These are phyloP conservation scores for Melanogrammus aeglefinus DNA, from an alignment of 2,797 vertebrate species.

Conservation along the genomic window DNA sequence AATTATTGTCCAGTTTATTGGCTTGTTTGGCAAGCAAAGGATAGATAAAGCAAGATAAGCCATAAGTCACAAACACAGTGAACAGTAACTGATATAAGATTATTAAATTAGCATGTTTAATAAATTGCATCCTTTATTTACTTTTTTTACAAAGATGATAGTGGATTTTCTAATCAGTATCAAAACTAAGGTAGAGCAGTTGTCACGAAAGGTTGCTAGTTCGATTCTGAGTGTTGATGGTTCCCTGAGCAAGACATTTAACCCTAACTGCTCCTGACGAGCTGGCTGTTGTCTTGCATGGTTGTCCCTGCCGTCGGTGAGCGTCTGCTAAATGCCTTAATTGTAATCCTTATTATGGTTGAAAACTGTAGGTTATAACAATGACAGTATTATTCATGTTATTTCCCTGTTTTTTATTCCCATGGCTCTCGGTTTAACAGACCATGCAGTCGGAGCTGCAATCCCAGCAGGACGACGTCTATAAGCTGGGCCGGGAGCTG, in stretches of 20 bases:
- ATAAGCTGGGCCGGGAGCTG: slow-evolving; percentile 80
- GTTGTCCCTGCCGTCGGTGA: too few relatives aligned
- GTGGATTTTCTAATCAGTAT: background rate
- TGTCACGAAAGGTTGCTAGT: too few relatives aligned
- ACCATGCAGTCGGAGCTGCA: slow-evolving; percentile 64
- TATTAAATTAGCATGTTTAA: background rate
- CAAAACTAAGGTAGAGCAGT: background rate
- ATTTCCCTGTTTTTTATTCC: background rate
- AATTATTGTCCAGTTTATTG: background rate
- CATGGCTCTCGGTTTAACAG: slow-evolving; percentile 57
- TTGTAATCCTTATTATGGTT: background rate
- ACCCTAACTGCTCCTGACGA: too few relatives aligned
- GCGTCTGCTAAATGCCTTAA: too few relatives aligned
- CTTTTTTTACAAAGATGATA: background rate
- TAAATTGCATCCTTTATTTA: background rate
- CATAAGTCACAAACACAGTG: background rate
- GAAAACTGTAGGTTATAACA: background rate
- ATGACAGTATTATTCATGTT: background rate
- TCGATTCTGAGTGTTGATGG: too few relatives aligned
- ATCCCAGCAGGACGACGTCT: slow-evolving; percentile 76
- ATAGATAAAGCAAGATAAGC: background rate
- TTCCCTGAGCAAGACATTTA: too few relatives aligned
- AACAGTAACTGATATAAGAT: background rate
- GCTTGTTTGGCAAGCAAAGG: background rate
- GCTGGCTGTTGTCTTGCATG: too few relatives aligned